Evolutionary conservation across 2,888 invertebrate species (phyloP).

Genomic region (Hypercompe scribonia): DNA sequence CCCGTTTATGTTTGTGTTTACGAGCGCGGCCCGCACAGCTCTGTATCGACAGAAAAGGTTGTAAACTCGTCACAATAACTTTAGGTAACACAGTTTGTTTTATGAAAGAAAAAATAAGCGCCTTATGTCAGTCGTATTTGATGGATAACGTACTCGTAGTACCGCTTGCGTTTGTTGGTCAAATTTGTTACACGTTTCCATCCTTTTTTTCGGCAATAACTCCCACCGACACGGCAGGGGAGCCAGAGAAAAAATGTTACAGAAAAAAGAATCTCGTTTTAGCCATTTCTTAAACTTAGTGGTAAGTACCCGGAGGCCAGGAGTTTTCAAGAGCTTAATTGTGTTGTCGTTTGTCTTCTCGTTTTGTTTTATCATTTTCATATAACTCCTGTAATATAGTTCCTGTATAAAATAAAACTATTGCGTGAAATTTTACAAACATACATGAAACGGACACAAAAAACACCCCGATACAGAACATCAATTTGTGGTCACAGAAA

Average conservation of each 20-base stretch:
- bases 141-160: not conserved
- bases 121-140: not conserved
- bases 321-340: no score
- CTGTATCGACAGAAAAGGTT: slow-evolving; percentile 1
- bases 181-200: no score
- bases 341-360: not conserved
- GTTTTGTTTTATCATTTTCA: not conserved
- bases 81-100: not conserved
- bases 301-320: no score
- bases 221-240: no score
- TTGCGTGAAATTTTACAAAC: not conserved
- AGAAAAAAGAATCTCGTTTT: no score
- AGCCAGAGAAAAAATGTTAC: no score
- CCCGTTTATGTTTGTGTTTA: slow-evolving; percentile 13
- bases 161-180: not conserved
- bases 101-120: not conserved
- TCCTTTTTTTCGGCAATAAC: not conserved
- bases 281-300: no score
- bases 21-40: not conserved
- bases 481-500: no score
- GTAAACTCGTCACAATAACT: not conserved
- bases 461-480: no score
- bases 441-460: not conserved
- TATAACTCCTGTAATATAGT: not conserved
- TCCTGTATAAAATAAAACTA: not conserved